Evolutionary conservation across 1,140 invertebrate genomes (phyloP), one percentile per base, ranked within the genome.

Genomic region (Drosophila varians): DNA sequence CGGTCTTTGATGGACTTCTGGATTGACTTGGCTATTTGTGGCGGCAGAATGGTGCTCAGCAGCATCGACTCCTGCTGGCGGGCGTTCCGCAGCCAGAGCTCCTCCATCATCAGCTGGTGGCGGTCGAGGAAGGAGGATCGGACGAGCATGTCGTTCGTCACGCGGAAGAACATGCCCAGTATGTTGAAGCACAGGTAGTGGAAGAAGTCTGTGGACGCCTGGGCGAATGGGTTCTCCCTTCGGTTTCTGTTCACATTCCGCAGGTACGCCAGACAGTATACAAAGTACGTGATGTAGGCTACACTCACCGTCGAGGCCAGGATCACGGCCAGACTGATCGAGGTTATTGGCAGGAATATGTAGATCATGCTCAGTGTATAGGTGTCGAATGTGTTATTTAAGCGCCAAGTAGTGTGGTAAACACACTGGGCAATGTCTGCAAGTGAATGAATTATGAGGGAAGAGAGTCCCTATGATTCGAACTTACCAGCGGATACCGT

Each of bases 41-140:
- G 94, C 0, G 97, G 97, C 40, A 98, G 93, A 76, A 98, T 97
- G 74, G 95, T 98, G 45, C 95, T 93, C 83, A 98, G 94, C 3
- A 98, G 93, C 77, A 96, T 94, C 91, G 98, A 95, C 92, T 97
- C 96, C 92, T 97, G 96, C 72, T 96, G 94, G 76, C 96, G 95
- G 74, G 97, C 96, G 84, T 95, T 95, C 68, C 95, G 94, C 0
- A 97, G 89, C 72, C 95, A 94, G 11, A 96, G 92, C 28, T 96
- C 97, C 12, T 96, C 96, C 92, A 97, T 95, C 3, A 98, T 95
- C 77, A 95, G 97, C 38, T 96, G 95, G 70, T 96, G 92, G 16
- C 96, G 93, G 83, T 98, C 97, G 8, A 98, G 92, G 90, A 98
- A 98, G 2, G 96, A 96, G 62, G 96, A 92, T 73, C 97, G 93